Evolutionary conservation across 2,113 vertebrate species (phyloP).

Genomic region (Corythoichthys intestinalis): DNA sequence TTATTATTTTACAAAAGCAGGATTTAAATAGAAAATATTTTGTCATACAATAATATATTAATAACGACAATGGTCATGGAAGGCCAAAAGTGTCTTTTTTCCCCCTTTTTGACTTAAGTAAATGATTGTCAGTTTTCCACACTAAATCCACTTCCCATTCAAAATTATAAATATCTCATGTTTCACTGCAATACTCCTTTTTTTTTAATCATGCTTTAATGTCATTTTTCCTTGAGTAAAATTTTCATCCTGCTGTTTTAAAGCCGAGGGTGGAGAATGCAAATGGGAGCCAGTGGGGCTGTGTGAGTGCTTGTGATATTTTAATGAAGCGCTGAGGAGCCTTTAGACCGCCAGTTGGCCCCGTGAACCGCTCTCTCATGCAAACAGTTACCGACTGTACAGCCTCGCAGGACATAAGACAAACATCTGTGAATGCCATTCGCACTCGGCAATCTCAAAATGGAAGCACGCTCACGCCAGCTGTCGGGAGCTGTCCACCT

Average conservation of each 20-base stretch:
- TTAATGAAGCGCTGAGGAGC: constrained; percentile 42
- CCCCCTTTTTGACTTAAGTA: constrained; percentile 11
- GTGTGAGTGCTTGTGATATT: constrained; percentile 16
- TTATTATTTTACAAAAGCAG: too few relatives aligned
- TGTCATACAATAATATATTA: too few relatives aligned
- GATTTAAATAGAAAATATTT: too few relatives aligned
- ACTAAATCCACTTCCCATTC: constrained; percentile 8
- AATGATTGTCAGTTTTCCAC: constrained; percentile 31
- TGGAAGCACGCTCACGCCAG: constrained; percentile 32
- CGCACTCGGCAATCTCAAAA: constrained; percentile 32
- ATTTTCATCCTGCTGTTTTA: neutral
- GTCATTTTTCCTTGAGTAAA: neutral
- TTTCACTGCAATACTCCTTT: constrained; percentile 15
- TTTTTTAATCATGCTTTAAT: neutral
- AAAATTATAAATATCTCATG: constrained; percentile 20
- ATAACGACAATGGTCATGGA: neutral
- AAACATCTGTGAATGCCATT: constrained; percentile 64
- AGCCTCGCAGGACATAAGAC: constrained; percentile 37
- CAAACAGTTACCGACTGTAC: constrained; percentile 36
- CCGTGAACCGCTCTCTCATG: constrained; percentile 37
- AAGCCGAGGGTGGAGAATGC: neutral
- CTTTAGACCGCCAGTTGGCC: constrained; percentile 35
- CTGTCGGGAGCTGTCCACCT: constrained; percentile 30
- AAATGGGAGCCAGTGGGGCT: neutral
- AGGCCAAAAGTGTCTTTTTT: neutral